Conservation (phyloP, 1,140 invertebrate genomes). For the Drosophila varians region DNA sequence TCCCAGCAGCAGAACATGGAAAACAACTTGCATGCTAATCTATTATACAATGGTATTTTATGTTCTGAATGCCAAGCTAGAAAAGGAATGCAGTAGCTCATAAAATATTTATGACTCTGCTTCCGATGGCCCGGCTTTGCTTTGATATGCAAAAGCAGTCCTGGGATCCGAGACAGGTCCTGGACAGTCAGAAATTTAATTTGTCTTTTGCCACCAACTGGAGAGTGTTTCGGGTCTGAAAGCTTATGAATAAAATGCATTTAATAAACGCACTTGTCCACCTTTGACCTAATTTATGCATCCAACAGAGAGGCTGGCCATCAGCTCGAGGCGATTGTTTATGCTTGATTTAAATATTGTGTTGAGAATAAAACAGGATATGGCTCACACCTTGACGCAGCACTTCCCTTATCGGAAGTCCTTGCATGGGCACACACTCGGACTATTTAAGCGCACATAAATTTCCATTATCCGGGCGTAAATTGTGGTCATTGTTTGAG, state of each 20-base stretch:
- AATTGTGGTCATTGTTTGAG: slow-evolving; percentile 43
- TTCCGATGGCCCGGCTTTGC: slow-evolving; percentile 25
- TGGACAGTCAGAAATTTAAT: slow-evolving; percentile 37
- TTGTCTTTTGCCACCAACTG: slow-evolving; percentile 23
- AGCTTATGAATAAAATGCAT: slow-evolving; percentile 57
- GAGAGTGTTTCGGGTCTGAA: slow-evolving; percentile 34
- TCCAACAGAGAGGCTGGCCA: not conserved
- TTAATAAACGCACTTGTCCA: slow-evolving; percentile 47
- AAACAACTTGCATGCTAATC: slow-evolving; percentile 35
- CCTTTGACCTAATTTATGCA: slow-evolving; percentile 38
- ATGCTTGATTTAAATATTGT: slow-evolving; percentile 23
- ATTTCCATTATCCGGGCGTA: slow-evolving; percentile 44
- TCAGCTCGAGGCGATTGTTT: slow-evolving; percentile 18
- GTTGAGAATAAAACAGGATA: not conserved
- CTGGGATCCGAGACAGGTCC: not conserved
- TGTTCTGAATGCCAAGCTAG: slow-evolving; percentile 17
- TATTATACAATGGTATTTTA: slow-evolving; percentile 37
- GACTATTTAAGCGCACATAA: slow-evolving; percentile 43
- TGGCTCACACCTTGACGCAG: not conserved
- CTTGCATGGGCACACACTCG: not conserved
- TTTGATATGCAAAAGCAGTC: slow-evolving; percentile 43
- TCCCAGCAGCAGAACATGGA: slow-evolving; percentile 4
- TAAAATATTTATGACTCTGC: slow-evolving; percentile 38
- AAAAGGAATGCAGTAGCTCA: slow-evolving; percentile 33
- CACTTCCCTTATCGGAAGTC: not conserved